phyloP scores from a whole-genome alignment of 2,888 invertebrate genomes.

The Caenorhabditis virilis region DNA sequence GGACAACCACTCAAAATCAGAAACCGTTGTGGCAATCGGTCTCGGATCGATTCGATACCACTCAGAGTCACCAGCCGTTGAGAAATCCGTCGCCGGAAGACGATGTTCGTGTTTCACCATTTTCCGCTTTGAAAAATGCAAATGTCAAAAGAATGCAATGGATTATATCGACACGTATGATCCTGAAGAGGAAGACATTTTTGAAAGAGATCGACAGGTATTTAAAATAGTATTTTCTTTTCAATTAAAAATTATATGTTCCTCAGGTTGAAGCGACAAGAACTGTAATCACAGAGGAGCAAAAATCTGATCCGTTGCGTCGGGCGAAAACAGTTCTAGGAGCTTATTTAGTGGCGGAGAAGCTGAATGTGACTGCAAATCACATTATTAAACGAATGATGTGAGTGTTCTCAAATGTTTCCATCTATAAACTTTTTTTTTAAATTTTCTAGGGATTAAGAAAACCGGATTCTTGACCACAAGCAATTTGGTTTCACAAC shows the following conservation, averaged over 20 bases:
- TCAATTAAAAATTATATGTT: no score
- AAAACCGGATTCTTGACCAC: slow-evolving; percentile 7
- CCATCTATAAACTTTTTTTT: not conserved
- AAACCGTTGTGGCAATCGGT: no score
- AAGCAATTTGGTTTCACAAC: slow-evolving; percentile 12
- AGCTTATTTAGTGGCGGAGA: slow-evolving; percentile 13
- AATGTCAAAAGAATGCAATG: no score
- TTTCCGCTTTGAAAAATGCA: no score
- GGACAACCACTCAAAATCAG: no score
- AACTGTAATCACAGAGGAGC: slow-evolving; percentile 11
- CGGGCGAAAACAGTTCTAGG: slow-evolving; percentile 15
- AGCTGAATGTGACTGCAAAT: slow-evolving; percentile 12
- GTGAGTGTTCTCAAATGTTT: slow-evolving; percentile 3
- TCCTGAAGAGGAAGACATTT: not conserved
- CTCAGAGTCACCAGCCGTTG: no score
- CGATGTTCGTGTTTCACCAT: no score
- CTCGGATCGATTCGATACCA: no score
- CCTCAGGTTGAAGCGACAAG: slow-evolving; percentile 15
- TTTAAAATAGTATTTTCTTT: no score
- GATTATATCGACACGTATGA: no score
- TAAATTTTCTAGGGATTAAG: slow-evolving; percentile 12
- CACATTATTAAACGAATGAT: slow-evolving; percentile 10
- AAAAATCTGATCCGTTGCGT: slow-evolving; percentile 22
- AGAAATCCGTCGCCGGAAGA: no score
- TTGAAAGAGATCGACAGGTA: not conserved